phyloP scores from a whole-genome alignment of 1,140 invertebrate genomes.

The Apocrypta bakeri region DNA sequence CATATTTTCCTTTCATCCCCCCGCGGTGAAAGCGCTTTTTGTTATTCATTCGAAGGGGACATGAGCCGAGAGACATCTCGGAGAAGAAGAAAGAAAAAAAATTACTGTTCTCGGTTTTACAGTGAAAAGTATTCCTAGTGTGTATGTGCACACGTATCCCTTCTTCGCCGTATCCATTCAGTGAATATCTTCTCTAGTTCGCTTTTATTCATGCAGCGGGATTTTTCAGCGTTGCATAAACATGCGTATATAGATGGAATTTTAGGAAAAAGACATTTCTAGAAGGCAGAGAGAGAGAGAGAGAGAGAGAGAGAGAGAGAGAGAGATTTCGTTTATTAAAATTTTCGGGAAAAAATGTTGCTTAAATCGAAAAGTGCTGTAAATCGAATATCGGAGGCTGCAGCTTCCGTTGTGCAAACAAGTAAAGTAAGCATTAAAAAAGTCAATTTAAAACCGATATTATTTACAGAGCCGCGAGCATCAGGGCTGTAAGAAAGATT shows the following conservation, averaged over 20 bases:
- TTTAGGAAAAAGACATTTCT: slow-evolving; percentile 1
- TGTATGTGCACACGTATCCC: neutral
- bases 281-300: too few species aligned
- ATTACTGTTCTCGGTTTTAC: neutral
- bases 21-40: neutral
- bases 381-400: neutral
- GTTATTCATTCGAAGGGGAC: slow-evolving; percentile 17
- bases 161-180: slow-evolving; percentile 6
- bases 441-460: slow-evolving; percentile 23
- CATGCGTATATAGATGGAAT: slow-evolving; percentile 11
- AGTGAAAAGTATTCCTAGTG: neutral
- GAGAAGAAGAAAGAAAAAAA: neutral
- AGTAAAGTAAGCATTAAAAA: neutral
- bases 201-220: slow-evolving; percentile 4
- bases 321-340: too few species aligned
- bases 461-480: neutral
- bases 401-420: neutral
- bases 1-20: slow-evolving; percentile 23
- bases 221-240: slow-evolving; percentile 6
- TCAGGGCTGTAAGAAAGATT: neutral
- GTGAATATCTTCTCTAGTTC: neutral
- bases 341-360: too few species aligned
- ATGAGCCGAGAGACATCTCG: neutral
- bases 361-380: neutral
- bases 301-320: too few species aligned